Evolutionary conservation across 2,797 vertebrate genomes (phyloP), one percentile per base, ranked within the genome.

Genomic region (Danio aesculapii): DNA sequence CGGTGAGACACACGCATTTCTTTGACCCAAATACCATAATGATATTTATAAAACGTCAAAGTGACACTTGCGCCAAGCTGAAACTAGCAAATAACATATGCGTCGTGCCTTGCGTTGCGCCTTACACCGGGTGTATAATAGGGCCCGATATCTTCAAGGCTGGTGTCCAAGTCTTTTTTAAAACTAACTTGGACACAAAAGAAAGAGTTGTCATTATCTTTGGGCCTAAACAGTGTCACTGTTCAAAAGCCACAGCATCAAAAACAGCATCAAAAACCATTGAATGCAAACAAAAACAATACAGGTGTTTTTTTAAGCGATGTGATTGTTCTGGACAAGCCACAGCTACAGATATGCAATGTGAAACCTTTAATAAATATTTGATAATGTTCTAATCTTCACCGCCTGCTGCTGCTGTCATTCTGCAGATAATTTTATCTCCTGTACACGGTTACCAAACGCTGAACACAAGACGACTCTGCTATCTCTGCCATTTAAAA

Each of bases 391-490:
- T 62, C n/a, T 76, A 61, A 69, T 39, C 53, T 59, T 68, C 63
- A 52, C 46, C 6, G 5, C 19, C 14, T 11, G n/a, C 55, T 49
- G 61, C 57, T 64, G 11, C 74, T 74, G 52, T 21, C 79, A 57
- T 74, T 73, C 69, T 41, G 14, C 19, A 53, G 73, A 70, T 69
- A 76, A 6, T 69, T 81, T 7, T 58, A 75, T 75, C 72, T 44
- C 10, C 5, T 43, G 53, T 59, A 5, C 72, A 21, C 14, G 46
- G 73, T 62, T 82, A 76, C 47, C 66, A 57, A 64, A 71, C 14
- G 9, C 53, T 21, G 58, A 50, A 52, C 57, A 53, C 64, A 62
- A 43, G 75, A 77, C 10, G 19, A 43, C 68, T 53, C 52, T 57
- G 21, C 44, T 41, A 43, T 82, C 66, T 71, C 47, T 49, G 73